A percentile compares a stretch with the other conserved stretches of the same genome.
Conservation (phyloP, 2,888 invertebrate genomes). For the Dinocampus coccinellae region DNA sequence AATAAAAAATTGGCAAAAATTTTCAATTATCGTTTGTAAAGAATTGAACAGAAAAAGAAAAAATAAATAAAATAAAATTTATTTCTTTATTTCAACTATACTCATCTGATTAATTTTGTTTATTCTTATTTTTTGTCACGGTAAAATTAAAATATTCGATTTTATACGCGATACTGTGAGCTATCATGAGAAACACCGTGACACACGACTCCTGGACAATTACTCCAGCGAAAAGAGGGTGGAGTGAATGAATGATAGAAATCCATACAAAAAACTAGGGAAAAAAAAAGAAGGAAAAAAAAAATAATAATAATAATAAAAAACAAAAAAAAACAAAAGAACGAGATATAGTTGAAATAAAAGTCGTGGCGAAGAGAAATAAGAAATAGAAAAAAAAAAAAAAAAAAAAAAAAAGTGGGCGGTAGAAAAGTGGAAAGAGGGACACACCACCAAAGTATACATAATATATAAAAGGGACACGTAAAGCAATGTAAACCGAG, state of each 20-base stretch:
- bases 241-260: constrained; percentile 4
- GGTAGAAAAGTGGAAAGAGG: constrained; percentile 22
- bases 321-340: not conserved
- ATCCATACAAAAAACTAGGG: too few relatives aligned
- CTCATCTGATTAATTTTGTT: too few relatives aligned
- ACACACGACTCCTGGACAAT: constrained; percentile 38
- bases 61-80: too few relatives aligned
- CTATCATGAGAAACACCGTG: constrained; percentile 21
- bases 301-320: too few relatives aligned
- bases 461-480: constrained; percentile 29
- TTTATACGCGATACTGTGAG: not conserved
- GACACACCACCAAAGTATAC: not conserved
- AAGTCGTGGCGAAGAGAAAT: constrained; percentile 5
- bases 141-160: not conserved
- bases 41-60: too few relatives aligned
- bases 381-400: too few relatives aligned
- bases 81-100: too few relatives aligned
- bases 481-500: constrained; percentile 50
- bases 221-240: constrained; percentile 28
- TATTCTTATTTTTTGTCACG: too few relatives aligned
- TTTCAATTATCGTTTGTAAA: too few relatives aligned
- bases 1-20: too few relatives aligned
- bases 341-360: constrained; percentile 14
- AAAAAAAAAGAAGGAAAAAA: not conserved
- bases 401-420: constrained; percentile 35